These are phyloP conservation scores for Microchirus variegatus DNA, from an alignment of 2,797 vertebrate species.

Conservation along the genomic window DNA sequence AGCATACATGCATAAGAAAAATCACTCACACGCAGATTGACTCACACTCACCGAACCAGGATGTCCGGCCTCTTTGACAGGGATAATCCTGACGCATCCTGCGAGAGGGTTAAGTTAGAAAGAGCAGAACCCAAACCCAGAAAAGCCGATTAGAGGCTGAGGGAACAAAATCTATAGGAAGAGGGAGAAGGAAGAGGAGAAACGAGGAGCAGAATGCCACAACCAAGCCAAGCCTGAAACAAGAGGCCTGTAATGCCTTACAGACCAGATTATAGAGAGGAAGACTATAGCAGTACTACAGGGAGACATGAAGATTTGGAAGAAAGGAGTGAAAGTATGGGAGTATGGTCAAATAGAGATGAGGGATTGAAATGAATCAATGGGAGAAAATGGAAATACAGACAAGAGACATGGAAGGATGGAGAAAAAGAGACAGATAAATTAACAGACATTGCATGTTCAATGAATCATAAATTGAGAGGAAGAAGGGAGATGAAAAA, in stretches of 20 bases:
- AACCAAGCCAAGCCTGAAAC: slow-evolving; percentile 67
- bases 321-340: slow-evolving; percentile 2
- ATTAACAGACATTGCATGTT: slow-evolving; percentile 36
- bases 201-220: slow-evolving; percentile 56
- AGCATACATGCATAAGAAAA: slow-evolving; percentile 21
- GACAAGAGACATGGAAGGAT: background rate
- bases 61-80: slow-evolving; percentile 66
- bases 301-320: slow-evolving; percentile 27
- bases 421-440: background rate
- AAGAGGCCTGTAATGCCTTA: slow-evolving; percentile 59
- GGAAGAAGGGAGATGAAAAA: slow-evolving; percentile 4
- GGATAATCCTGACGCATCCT: slow-evolving; percentile 68
- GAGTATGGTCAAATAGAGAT: slow-evolving; percentile 11
- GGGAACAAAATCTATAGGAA: slow-evolving; percentile 67
- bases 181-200: slow-evolving; percentile 53
- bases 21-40: slow-evolving; percentile 31
- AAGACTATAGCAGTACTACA: slow-evolving; percentile 24
- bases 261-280: slow-evolving; percentile 36
- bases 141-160: slow-evolving; percentile 77
- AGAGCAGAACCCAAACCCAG: slow-evolving; percentile 70
- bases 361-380: slow-evolving; percentile 1
- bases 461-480: no score
- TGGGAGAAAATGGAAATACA: background rate
- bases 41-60: slow-evolving; percentile 48
- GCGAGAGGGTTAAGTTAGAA: slow-evolving; percentile 67